phyloP scores from a whole-genome alignment of 2,113 vertebrate species.

The Pluvianellus socialis region DNA sequence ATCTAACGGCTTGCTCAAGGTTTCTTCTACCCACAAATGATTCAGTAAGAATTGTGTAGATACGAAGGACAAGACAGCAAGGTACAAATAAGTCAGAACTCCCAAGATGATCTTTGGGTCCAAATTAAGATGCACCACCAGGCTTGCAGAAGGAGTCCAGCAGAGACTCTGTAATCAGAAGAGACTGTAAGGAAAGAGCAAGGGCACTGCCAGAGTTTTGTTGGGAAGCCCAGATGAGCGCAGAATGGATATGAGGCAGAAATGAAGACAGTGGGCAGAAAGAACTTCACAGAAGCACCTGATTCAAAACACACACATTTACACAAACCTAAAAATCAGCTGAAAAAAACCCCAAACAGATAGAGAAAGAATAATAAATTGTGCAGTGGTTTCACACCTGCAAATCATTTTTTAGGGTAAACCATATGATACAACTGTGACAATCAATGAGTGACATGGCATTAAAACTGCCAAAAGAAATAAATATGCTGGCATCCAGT shows the following conservation, averaged over 20 bases:
- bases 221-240: not conserved
- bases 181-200: not conserved
- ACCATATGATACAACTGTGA: not conserved
- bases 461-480: not conserved
- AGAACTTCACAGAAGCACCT: not conserved
- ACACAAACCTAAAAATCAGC: not conserved
- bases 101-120: not conserved
- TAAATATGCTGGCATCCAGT: not conserved
- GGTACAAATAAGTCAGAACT: not conserved
- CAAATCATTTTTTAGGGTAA: not conserved
- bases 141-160: not conserved
- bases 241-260: not conserved
- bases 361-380: not conserved
- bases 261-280: not conserved
- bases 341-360: not conserved
- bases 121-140: not conserved
- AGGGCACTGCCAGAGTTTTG: not conserved
- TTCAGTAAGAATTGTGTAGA: not conserved
- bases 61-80: not conserved
- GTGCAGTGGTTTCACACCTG: not conserved
- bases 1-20: not conserved
- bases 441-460: not conserved
- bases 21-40: not conserved
- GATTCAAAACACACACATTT: not conserved
- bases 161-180: not conserved